Base-by-base conservation (phyloP, 2,888 invertebrate species). In the Volucella zonaria region DNA sequence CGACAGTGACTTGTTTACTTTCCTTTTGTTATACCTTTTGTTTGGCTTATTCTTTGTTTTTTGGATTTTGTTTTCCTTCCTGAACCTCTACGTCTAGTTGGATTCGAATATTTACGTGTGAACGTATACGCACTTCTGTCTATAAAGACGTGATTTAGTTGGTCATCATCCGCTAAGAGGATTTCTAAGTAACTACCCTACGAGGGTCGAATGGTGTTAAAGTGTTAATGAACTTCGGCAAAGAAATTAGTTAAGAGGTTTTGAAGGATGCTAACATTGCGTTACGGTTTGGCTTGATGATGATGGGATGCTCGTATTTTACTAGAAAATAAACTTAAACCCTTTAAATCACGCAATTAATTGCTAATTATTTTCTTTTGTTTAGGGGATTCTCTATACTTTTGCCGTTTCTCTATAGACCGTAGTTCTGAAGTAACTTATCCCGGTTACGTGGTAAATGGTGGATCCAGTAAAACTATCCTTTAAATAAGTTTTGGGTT, bases 91-190 rank as follows among this genome's bases (percentile, higher is more conserved):
- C 45, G 8, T 47, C 15, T n/a, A 45, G 14, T 45, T 78, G 58
- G 67, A 23, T 31, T 51, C 10, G 42, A 59, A 45, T 62, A 14
- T 52, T 67, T 73, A 73, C 73, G 66, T 82, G 71, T 62, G 51
- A 62, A 51, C 45, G 71, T 68, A 43, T 73, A 51, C 45, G 56
- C 18, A 82, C 73, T 62, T 82, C 76, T 61, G 45, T 67, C 40
- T 31, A 31, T 73, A 47, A 67, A 56, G 51, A 82, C 73, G 82
- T 82, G 78, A 82, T 78, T 82, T 58, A 82, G 75, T 49, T 42
- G 23, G 31, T 54, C 47, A 49, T 45, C 52, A 31, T n/a, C 43
- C 59, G 18, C n/a, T 43, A 31, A 31, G 31, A 31, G 31, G 31
- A 31, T 31, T 6, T 31, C 31, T 6, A 31, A 31, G 31, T 1